phyloP scores from a whole-genome alignment of 2,797 vertebrate species.

The Semotilus atromaculatus region DNA sequence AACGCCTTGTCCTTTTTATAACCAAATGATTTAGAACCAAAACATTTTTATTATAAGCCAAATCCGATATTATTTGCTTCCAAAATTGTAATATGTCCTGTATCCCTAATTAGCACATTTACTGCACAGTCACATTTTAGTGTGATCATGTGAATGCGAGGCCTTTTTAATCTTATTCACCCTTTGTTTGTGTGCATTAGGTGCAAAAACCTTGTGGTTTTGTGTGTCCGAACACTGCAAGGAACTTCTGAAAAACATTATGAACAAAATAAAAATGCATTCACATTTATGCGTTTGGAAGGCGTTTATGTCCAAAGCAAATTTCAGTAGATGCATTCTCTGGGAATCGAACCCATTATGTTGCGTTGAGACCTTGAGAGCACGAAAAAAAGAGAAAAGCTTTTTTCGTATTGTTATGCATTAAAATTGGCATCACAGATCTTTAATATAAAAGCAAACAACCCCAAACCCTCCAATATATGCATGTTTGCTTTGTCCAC shows the following conservation, averaged over 20 bases:
- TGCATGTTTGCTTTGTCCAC: slow-evolving; percentile 33
- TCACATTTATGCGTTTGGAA: background rate
- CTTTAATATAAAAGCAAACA: slow-evolving; percentile 14
- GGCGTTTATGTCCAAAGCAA: background rate
- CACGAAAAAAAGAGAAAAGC: background rate
- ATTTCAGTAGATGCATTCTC: too few relatives aligned
- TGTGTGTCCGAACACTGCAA: background rate
- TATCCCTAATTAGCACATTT: background rate
- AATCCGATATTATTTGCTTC: background rate
- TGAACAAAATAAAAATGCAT: slow-evolving; percentile 1
- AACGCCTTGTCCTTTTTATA: background rate
- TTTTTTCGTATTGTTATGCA: background rate
- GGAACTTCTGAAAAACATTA: background rate
- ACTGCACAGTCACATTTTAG: background rate
- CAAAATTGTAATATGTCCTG: background rate
- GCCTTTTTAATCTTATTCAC: background rate
- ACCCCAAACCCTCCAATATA: background rate
- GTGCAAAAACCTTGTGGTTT: background rate
- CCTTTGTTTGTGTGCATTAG: background rate
- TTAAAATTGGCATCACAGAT: background rate
- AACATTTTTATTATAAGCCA: background rate
- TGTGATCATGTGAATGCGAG: background rate
- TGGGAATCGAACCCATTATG: background rate
- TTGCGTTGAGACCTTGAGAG: background rate
- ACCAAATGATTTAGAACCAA: background rate